Evolutionary conservation across 1,140 invertebrate genomes (phyloP).

Genomic region (Plutomurus gul): DNA sequence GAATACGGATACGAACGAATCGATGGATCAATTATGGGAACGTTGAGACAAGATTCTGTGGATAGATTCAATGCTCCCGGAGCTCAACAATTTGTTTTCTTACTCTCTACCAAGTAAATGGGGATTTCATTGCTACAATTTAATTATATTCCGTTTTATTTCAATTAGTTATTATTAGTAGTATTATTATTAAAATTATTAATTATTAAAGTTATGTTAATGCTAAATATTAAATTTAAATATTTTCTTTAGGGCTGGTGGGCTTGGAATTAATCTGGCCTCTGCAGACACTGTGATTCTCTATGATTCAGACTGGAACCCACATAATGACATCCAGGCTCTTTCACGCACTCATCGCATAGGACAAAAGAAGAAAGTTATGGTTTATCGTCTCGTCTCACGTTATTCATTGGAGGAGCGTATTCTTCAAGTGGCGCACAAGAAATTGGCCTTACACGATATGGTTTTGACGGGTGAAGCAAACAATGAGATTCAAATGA

Average conservation of each 20-base stretch:
- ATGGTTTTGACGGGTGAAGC: conserved; percentile 92
- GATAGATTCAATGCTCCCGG: conserved; percentile 76
- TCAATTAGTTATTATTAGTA: no score
- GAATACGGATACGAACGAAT: conserved; percentile 99
- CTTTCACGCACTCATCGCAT: conserved; percentile 99
- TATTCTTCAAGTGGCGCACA: conserved; percentile 94
- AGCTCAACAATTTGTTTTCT: conserved; percentile 94
- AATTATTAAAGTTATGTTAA: no score
- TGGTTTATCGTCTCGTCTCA: conserved; percentile 99
- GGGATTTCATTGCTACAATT: no score
- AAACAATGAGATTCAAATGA: conserved; percentile 67
- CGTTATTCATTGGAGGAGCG: conserved; percentile 97
- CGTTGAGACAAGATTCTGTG: conserved; percentile 94
- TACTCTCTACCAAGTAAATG: conserved; percentile 82
- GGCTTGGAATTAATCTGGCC: conserved; percentile 97
- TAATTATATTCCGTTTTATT: no score
- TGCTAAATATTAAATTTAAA: no score
- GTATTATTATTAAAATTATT: no score
- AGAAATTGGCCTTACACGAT: conserved; percentile 99
- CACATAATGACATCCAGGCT: conserved; percentile 99
- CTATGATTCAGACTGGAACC: conserved; percentile 99
- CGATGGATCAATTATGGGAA: conserved; percentile 96
- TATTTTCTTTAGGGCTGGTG: conserved; percentile 75
- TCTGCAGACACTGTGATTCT: conserved; percentile 99
- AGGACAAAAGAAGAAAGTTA: conserved; percentile 96